Percentiles rank a stretch among this genome's conserved stretches.
Conservation (phyloP, 1,140 invertebrate genomes). For the Epicauta chinensis region DNA sequence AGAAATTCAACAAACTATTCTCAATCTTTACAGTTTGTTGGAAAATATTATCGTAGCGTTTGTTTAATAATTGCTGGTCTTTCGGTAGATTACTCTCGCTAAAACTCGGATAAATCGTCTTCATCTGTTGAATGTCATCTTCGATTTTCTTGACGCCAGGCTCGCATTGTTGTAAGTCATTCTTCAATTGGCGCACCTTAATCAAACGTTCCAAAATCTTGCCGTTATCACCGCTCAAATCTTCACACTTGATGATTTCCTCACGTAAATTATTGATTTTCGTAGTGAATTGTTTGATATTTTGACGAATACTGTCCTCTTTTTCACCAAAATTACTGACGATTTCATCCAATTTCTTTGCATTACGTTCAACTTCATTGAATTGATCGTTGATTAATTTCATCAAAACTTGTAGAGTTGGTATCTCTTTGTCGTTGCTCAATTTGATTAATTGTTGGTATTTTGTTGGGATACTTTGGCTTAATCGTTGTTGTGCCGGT, state of each 20-base stretch:
- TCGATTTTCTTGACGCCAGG: constrained; percentile 62
- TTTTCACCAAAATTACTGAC: constrained; percentile 64
- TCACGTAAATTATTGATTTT: constrained; percentile 72
- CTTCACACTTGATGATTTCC: constrained; percentile 83
- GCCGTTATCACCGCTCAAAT: constrained; percentile 78
- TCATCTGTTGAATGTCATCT: constrained; percentile 62
- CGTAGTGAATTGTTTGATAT: constrained; percentile 63
- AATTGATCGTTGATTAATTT: constrained; percentile 73
- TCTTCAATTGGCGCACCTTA: constrained; percentile 63
- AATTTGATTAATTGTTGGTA: constrained; percentile 72
- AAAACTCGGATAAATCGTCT: constrained; percentile 71
- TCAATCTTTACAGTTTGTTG: constrained; percentile 74
- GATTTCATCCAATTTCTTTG: constrained; percentile 66
- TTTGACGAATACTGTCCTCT: constrained; percentile 64
- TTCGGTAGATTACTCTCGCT: constrained; percentile 69
- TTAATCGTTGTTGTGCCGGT: constrained; percentile 65
- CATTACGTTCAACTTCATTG: constrained; percentile 62
- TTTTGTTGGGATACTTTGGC: constrained; percentile 71
- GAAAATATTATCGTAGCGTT: constrained; percentile 67
- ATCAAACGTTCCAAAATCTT: constrained; percentile 75
- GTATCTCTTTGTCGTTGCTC: constrained; percentile 64
- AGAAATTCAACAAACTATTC: constrained; percentile 68
- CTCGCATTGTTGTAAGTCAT: constrained; percentile 57
- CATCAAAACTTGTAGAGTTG: constrained; percentile 62
- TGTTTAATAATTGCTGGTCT: constrained; percentile 70